Base-by-base conservation (phyloP, 2,888 invertebrate species). In the Scaptomyza reducta region DNA sequence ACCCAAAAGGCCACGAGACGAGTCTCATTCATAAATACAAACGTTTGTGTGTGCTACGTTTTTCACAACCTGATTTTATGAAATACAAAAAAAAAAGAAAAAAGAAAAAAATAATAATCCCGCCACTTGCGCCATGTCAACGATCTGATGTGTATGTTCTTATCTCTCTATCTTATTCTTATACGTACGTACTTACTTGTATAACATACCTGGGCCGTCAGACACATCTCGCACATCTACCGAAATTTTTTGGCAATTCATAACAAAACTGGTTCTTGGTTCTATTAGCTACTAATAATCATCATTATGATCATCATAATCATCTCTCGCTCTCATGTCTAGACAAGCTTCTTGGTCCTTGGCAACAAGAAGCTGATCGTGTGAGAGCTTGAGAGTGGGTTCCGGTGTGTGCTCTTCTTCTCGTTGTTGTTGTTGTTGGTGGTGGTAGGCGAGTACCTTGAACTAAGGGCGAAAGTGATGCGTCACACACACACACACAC, bases 71-170 rank as follows among this genome's bases (percentile, higher is more conserved):
- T 88, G 87, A 83, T 77, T 82, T 61, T 10, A 18, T 22, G 14
- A 58, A 62, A 41, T 38, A 13, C 9, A 16, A 31, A 18, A 35
- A 22, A 10, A 31, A 10, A 18, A 35, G 14, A 10, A 31, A 10
- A 31, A 31, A 10, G 10, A 31, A 31, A 3, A 38, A 6, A 64
- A 22, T 4, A 71, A 70, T 65, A 61, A 47, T 56, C 73, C 65
- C 80, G 71, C 80, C 75, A 84, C 88, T 78, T 88, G 81, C 74
- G 70, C 71, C 73, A 84, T 86, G 84, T 86, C 84, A 86, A 80
- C 74, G 87, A 78, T 80, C 88, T 82, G 61, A 56, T 51, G 27
- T 47, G 38, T 58, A 40, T 65, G 57, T 46, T 62, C 50, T 64
- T 68, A 60, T 62, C 62, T 54, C 56, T 50, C 60, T 68, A 57